Evolutionary conservation across 2,113 vertebrate species (phyloP).

Genomic region (Microcebus murinus): DNA sequence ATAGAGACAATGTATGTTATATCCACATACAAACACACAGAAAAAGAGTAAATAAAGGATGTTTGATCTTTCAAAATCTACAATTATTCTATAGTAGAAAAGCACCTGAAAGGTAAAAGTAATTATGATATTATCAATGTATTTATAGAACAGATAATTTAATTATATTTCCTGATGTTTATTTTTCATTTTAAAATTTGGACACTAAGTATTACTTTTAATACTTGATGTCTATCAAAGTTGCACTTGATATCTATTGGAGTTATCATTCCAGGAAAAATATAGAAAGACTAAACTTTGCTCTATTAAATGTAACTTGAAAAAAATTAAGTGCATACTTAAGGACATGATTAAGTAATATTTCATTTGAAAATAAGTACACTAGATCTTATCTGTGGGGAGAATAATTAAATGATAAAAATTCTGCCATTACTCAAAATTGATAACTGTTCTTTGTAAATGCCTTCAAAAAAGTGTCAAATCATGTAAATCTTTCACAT

Average conservation of each 20-base stretch:
- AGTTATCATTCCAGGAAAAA: neutral
- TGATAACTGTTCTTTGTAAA: slow-evolving; percentile 12
- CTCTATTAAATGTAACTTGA: neutral
- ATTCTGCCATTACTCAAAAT: neutral
- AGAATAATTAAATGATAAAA: slow-evolving; percentile 41
- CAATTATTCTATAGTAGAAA: slow-evolving; percentile 14
- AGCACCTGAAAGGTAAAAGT: slow-evolving; percentile 34
- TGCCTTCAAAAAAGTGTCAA: neutral
- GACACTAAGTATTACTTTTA: slow-evolving; percentile 30
- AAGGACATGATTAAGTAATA: neutral
- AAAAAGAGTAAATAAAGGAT: neutral
- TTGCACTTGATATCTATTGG: neutral
- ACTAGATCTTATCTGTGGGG: neutral
- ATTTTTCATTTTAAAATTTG: slow-evolving; percentile 15
- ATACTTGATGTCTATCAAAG: neutral
- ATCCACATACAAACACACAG: neutral
- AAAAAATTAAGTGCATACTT: slow-evolving; percentile 5
- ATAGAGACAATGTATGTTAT: neutral
- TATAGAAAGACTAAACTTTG: neutral
- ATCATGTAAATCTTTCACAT: neutral
- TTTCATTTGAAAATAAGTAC: neutral
- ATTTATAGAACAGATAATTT: neutral
- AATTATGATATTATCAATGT: neutral
- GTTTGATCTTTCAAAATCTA: slow-evolving; percentile 34
- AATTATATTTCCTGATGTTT: neutral